Base-by-base conservation (phyloP, 2,888 invertebrate species). In the Teinopalpus imperialis region DNA sequence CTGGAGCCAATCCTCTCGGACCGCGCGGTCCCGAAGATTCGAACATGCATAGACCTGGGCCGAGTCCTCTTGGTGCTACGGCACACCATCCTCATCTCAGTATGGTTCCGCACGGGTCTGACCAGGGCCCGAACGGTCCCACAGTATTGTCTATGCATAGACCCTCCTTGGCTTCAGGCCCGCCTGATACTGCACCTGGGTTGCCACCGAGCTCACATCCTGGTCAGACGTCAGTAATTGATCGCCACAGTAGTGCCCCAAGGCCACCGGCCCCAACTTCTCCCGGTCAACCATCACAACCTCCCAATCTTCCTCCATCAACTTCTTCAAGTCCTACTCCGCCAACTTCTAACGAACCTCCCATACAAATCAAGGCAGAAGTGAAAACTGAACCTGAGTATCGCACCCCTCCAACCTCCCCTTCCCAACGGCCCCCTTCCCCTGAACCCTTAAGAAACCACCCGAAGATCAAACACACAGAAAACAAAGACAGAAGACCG, bases 321-420 rank as follows among this genome's bases (percentile, higher is more conserved):
- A 7, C 20, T 7, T 6, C 36, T 2, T 10, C 31, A 6, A 31
- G 13, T 8, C 44, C 46, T 24, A 49, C 48, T 26, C 58, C 36
- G 14, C 27, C 44, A 3, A 14, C 39, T 6, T 26, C 56, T 30
- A 37, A 37, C 42, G 32, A 49, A 29, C 58, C 65, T 0, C 73
- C 75, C 1, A 59, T 83, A 23, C 75, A 73, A 47, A 82, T 87
- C 50, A 87, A 88, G 48, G 79, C 86, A 0, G 89, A 89, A 51
- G 88, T 89, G 9, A 89, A 89, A 53, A 81, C 81, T 1, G 89
- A 89, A 54, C 88, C 87, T 0, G 86, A 86, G 49, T 81, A 81
- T 54, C 67, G 73, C 9, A 81, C 85, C 1, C 86, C 85, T 7
- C 68, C 69, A 1, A 62, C 56, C 2, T 78, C 81, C 2, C 71